Percentiles rank a stretch among this genome's conserved stretches.
Evolutionary conservation across 37 sponge, comb jelly and placozoan species (phyloP).

Genomic region (Aplysina aerophoba): DNA sequence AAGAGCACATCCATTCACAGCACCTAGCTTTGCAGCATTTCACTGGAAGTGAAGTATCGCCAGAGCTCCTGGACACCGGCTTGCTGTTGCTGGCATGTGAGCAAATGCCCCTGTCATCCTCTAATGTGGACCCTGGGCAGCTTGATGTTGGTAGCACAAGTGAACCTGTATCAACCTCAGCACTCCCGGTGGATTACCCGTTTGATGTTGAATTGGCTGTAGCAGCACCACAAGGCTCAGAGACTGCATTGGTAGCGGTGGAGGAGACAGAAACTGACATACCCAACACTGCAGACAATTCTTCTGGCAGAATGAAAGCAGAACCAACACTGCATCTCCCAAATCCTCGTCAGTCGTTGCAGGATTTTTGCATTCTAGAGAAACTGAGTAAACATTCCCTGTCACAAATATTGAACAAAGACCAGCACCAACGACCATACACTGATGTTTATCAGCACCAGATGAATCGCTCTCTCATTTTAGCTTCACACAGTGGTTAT

Average conservation of each 20-base stretch:
- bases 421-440: slow-evolving; percentile 55
- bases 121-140: not conserved
- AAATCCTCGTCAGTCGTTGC: not conserved
- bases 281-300: not conserved
- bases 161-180: not conserved
- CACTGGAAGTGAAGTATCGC: slow-evolving; percentile 1
- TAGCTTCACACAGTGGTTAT: slow-evolving; percentile 65
- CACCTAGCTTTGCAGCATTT: slow-evolving; percentile 54
- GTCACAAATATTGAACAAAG: slow-evolving; percentile 41
- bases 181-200: slow-evolving; percentile 55
- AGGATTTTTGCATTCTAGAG: slow-evolving; percentile 32
- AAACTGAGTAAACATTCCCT: slow-evolving; percentile 25
- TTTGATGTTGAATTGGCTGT: slow-evolving; percentile 20
- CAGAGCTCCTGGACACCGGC: slow-evolving; percentile 14
- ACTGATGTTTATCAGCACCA: slow-evolving; percentile 57
- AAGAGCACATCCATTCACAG: not conserved
- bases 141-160: not conserved
- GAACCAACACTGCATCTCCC: slow-evolving; percentile 17
- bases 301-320: not conserved
- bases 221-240: not conserved
- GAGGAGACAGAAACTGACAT: not conserved
- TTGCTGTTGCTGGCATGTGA: slow-evolving; percentile 58
- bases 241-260: not conserved
- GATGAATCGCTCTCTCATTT: slow-evolving; percentile 33
- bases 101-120: slow-evolving; percentile 26